Evolutionary conservation across 2,888 invertebrate species (phyloP), one percentile per base, ranked within the genome.

Genomic region (Cosmia pyralina): DNA sequence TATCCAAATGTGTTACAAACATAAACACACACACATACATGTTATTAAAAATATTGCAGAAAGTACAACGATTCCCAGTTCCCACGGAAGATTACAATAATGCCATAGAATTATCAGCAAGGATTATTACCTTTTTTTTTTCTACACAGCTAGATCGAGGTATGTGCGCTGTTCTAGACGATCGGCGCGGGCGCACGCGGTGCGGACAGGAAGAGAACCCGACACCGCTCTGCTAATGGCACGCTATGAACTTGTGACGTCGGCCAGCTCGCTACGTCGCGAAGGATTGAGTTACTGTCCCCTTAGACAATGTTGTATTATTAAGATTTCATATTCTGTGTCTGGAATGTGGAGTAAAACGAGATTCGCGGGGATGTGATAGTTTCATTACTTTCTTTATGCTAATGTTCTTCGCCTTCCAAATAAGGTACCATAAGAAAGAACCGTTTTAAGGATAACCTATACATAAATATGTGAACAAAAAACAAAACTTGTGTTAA

Each of bases 191-290:
- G 76, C 77, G 77, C 83, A 80, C 71, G 67, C 83, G 85, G 85
- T 62, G 64, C 75, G 58, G 83, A 74, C 92, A 93, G 94, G 94
- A 94, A 94, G 93, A 86, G 87, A 94, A 94, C 87, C 86, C 73
- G 92, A 94, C 89, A 94, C 94, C 91, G 82, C 84, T 75, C 75
- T 83, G 88, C 90, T 93, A 93, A 94, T 93, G 91, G 92, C 89
- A 87, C 84, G 89, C 85, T 87, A 88, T 86, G 78, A 81, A 81
- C 81, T 80, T 77, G 74, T 78, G 83, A 87, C 88, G 88, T 81
- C 81, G 80, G 85, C 87, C 85, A 84, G 75, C 80, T 84, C 82
- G 82, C 83, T 84, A 83, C 83, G 77, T 84, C 64, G 81, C 75
- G 41, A 55, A 41, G 79, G 77, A 83, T 89, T 79, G 75, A 77